Percentiles rank a stretch among this genome's conserved stretches.
Conservation (phyloP, 2,113 vertebrate genomes). For the Saimiri boliviensis region DNA sequence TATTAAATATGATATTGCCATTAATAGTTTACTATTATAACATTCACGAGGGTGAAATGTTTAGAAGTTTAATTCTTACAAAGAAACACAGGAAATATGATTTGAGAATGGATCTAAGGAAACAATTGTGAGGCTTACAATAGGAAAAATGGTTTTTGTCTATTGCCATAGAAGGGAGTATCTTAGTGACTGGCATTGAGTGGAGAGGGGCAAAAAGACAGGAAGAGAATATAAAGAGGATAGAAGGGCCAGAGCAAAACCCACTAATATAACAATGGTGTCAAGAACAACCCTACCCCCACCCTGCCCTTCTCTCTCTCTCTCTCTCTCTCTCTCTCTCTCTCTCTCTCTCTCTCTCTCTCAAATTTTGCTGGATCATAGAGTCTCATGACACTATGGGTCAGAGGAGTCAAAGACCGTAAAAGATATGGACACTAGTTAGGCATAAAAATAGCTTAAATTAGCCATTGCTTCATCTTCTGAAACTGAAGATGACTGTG, state of each 20-base stretch:
- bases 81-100: background rate
- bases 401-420: background rate
- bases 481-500: background rate
- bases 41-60: background rate
- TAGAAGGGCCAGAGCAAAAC: background rate
- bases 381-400: background rate
- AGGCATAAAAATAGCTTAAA: background rate
- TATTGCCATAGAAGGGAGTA: background rate
- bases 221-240: background rate
- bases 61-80: background rate
- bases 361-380: background rate
- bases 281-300: background rate
- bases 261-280: background rate
- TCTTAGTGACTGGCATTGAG: background rate
- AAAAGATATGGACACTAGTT: background rate
- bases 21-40: background rate
- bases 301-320: background rate
- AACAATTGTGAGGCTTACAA: background rate
- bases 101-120: background rate
- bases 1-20: background rate
- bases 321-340: no score
- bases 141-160: background rate
- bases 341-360: background rate
- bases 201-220: background rate
- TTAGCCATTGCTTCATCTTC: background rate